Evolutionary conservation across 1,140 invertebrate genomes (phyloP).

Genomic region (Heterodera carotae): DNA sequence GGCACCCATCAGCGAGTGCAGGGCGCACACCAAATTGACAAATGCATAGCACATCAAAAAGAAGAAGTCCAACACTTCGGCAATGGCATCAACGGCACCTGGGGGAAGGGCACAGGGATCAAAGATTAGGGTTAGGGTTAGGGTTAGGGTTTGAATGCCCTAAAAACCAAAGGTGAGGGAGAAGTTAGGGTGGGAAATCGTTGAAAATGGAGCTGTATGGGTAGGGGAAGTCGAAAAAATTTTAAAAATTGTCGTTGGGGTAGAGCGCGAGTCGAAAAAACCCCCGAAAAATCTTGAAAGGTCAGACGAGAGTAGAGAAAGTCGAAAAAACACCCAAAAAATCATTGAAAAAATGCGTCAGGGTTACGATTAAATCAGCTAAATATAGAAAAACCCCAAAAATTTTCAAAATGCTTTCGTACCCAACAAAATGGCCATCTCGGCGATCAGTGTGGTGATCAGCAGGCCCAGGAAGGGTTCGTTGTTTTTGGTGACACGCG

Average conservation of each 20-base stretch:
- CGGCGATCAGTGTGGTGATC: slow-evolving; percentile 86
- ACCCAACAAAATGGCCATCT: slow-evolving; percentile 85
- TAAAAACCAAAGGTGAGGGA: not conserved
- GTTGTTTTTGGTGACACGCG: slow-evolving; percentile 85
- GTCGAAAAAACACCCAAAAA: not conserved
- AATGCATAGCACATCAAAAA: slow-evolving; percentile 99
- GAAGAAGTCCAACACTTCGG: slow-evolving; percentile 71
- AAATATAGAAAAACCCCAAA: not conserved
- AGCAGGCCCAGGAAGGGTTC: slow-evolving; percentile 90
- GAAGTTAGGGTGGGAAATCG: not conserved
- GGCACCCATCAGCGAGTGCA: slow-evolving; percentile 87
- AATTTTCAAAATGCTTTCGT: not conserved
- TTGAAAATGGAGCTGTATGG: too few relatives aligned
- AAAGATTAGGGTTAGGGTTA: not conserved
- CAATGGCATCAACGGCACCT: slow-evolving; percentile 68
- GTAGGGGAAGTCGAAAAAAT: not conserved
- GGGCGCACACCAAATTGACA: slow-evolving; percentile 94
- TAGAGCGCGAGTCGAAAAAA: too few relatives aligned
- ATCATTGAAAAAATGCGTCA: not conserved
- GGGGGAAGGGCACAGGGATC: not conserved
- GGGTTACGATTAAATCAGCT: not conserved
- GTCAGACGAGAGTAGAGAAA: too few relatives aligned
- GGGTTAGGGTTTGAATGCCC: not conserved
- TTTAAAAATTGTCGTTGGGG: too few relatives aligned
- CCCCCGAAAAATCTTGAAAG: too few relatives aligned